Conservation (phyloP, 2,888 invertebrate species). For the Sphaerophoria taeniata region DNA sequence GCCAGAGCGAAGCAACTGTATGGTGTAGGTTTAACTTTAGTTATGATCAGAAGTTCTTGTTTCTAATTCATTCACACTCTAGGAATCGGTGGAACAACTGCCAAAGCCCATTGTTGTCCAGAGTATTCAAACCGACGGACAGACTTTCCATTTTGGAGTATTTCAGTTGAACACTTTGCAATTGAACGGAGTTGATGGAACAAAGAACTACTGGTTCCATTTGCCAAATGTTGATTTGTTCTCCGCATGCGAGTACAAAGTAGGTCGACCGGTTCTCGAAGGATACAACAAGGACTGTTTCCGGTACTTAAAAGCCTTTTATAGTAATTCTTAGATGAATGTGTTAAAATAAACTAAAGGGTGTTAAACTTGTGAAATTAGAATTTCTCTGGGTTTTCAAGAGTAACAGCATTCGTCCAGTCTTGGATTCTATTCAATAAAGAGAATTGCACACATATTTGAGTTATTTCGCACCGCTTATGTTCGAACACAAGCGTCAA, state of each 20-base stretch:
- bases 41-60: neutral
- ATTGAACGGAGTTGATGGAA: constrained; percentile 84
- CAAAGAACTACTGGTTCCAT: constrained; percentile 92
- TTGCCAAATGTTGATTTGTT: constrained; percentile 87
- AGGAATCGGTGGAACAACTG: constrained; percentile 81
- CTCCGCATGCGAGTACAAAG: constrained; percentile 86
- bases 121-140: constrained; percentile 91
- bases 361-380: neutral
- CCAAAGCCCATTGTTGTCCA: constrained; percentile 92
- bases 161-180: constrained; percentile 93
- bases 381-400: neutral
- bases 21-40: constrained; percentile 21
- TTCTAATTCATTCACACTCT: neutral
- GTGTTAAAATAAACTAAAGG: neutral
- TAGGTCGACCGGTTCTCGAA: constrained; percentile 87
- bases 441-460: no score
- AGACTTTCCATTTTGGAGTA: constrained; percentile 90
- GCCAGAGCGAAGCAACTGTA: constrained; percentile 87
- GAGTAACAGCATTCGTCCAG: no score
- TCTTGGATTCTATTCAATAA: no score
- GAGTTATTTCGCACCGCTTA: no score
- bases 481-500: no score
- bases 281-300: constrained; percentile 92
- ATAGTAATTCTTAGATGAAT: constrained; percentile 84
- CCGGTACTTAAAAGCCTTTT: constrained; percentile 90